Evolutionary conservation across 1,140 invertebrate species (phyloP), one percentile per base, ranked within the genome.

Genomic region (Drosophila tristis): DNA sequence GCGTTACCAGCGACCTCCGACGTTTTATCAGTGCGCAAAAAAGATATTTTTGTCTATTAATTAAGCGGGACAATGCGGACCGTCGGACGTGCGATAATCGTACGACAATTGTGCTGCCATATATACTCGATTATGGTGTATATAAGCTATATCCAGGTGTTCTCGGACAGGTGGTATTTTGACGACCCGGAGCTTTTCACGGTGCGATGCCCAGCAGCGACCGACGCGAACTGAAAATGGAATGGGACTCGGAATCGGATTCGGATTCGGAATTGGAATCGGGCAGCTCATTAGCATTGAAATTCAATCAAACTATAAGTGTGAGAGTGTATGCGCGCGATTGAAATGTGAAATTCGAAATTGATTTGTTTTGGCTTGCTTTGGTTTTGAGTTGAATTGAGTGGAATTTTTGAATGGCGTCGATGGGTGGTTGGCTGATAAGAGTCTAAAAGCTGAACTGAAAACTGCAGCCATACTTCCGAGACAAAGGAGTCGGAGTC

Each of bases 221-320:
- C 82, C 74, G 71, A 87, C 65, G 82, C 66, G 62, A 89, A 86
- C 82, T 86, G 70, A 86, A 87, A 87, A 26, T 29, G 50, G 31
- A 53, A 50, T 25, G 4, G 66, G 63, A 26, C 29, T 39, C 35
- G 9, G 35, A 20, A 20, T 20, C 20, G 1, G 16, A 16, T 16
- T 16, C 16, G 16, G 16, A 35, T 20, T 49, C 16, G 66, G 25
- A 5, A 49, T 42, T 44, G 53, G 11, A 43, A 60, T 48, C 43
- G 16, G 35, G 35, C 11, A 44, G 50, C 63, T 54, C 43, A 79
- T 87, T 87, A 66, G 63, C 74, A 86, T 82, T 87, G 63, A 82
- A 66, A 51, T 68, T 81, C 77, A 68, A 80, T 75, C 50, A 63
- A 29, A 48, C 48, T 35, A 23, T 43, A 59, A 48, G 61, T 70